Evolutionary conservation across 2,888 invertebrate genomes (phyloP).

Genomic region (Agonopterix alstromeriana): DNA sequence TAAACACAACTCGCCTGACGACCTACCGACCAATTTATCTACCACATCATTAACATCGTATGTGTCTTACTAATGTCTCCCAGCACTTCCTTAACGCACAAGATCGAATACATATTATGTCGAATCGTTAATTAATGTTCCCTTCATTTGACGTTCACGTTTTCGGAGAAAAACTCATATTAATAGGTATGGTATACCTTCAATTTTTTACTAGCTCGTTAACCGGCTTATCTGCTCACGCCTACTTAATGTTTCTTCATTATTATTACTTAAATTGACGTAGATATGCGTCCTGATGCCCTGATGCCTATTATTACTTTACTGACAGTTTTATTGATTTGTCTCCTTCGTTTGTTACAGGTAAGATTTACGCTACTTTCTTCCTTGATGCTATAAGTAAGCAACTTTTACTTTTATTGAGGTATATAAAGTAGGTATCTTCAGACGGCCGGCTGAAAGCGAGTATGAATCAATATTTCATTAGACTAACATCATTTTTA

Average conservation of each 20-base stretch:
- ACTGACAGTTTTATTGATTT: slow-evolving; percentile 31
- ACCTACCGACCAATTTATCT: slow-evolving; percentile 6
- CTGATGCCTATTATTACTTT: slow-evolving; percentile 16
- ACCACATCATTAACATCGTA: not conserved
- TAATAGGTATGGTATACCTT: slow-evolving; percentile 12
- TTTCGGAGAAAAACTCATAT: slow-evolving; percentile 9
- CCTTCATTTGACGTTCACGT: not conserved
- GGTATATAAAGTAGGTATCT: no score
- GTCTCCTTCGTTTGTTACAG: slow-evolving; percentile 33
- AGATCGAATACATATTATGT: not conserved
- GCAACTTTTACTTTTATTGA: slow-evolving; percentile 34
- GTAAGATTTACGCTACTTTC: slow-evolving; percentile 37
- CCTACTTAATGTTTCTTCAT: slow-evolving; percentile 26
- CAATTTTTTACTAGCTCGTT: slow-evolving; percentile 22
- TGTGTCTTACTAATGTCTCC: no score
- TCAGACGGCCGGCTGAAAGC: no score
- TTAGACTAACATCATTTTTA: no score
- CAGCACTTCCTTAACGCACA: no score
- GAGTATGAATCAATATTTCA: no score
- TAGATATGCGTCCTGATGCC: slow-evolving; percentile 16
- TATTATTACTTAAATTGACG: slow-evolving; percentile 18
- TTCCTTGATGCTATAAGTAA: slow-evolving; percentile 17
- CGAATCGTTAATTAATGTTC: not conserved
- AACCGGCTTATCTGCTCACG: slow-evolving; percentile 22
- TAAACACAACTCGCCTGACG: not conserved